phyloP scores from a whole-genome alignment of 2,113 vertebrate species.

The Peromyscus californicus region DNA sequence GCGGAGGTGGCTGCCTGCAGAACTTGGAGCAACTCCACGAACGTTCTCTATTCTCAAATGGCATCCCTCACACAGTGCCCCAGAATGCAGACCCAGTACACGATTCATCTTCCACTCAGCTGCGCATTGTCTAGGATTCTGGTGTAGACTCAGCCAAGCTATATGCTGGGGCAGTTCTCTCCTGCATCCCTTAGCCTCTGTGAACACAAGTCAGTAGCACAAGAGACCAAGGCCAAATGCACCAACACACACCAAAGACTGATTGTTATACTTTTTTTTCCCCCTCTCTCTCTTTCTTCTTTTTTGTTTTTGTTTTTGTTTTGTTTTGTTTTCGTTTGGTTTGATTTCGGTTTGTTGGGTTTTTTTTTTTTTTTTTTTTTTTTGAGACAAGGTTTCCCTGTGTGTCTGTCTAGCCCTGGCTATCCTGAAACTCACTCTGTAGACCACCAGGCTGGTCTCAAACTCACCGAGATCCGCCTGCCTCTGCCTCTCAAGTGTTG shows the following conservation, averaged over 20 bases:
- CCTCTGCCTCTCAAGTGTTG: not conserved
- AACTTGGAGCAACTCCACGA: not conserved
- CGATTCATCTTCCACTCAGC: not conserved
- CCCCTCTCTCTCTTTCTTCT: too few species aligned
- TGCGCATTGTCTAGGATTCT: not conserved
- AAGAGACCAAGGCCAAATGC: not conserved
- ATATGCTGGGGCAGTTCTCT: not conserved
- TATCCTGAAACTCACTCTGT: not conserved
- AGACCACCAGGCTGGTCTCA: not conserved
- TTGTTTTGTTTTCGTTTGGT: not conserved
- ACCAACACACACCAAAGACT: not conserved
- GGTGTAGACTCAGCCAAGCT: not conserved
- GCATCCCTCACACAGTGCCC: not conserved
- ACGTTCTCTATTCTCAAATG: slow-evolving; percentile 10
- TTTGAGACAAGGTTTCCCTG: not conserved
- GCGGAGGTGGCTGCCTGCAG: not conserved
- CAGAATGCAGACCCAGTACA: not conserved
- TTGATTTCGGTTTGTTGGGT: too few species aligned
- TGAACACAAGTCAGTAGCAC: not conserved
- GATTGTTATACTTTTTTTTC: not conserved
- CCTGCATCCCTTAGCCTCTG: not conserved
- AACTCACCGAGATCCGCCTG: not conserved
- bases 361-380: too few species aligned
- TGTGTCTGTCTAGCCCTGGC: not conserved
- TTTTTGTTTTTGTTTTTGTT: too few species aligned